phyloP scores from a whole-genome alignment of 1,140 invertebrate genomes.

The Drosophila truncata region DNA sequence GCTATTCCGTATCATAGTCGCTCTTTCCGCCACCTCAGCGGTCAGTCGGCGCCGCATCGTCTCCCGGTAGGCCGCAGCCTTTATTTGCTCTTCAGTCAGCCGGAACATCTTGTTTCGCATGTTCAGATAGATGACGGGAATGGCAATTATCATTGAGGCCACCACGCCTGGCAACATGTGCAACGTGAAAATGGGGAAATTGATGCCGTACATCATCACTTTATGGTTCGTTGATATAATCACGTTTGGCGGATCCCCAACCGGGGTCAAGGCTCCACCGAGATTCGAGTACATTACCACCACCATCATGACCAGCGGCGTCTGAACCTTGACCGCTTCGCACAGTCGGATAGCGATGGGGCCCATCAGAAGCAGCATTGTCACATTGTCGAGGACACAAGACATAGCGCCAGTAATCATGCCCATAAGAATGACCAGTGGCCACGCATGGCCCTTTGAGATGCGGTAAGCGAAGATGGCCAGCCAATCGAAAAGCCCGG shows the following conservation, averaged over 20 bases:
- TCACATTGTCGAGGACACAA: conserved; percentile 94
- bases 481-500: conserved; percentile 94
- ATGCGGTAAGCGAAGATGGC: conserved; percentile 88
- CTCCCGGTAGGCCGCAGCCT: conserved; percentile 90
- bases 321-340: conserved; percentile 94
- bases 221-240: conserved; percentile 92
- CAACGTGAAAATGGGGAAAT: conserved; percentile 90
- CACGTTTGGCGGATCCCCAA: conserved; percentile 95
- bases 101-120: conserved; percentile 89
- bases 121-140: conserved; percentile 89
- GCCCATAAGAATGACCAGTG: conserved; percentile 91
- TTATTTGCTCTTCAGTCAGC: conserved; percentile 89
- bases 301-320: conserved; percentile 91
- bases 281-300: conserved; percentile 94
- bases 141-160: conserved; percentile 88
- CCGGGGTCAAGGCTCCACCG: conserved; percentile 93
- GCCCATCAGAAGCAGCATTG: conserved; percentile 93
- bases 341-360: conserved; percentile 94
- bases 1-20: conserved; percentile 86
- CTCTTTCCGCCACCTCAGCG: conserved; percentile 89
- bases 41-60: conserved; percentile 92
- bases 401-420: conserved; percentile 92
- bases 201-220: conserved; percentile 80
- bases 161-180: conserved; percentile 93
- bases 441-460: conserved; percentile 92